Evolutionary conservation across 2,888 invertebrate genomes (phyloP), one percentile per base, ranked within the genome.

Genomic region (Drosophila lutescens): DNA sequence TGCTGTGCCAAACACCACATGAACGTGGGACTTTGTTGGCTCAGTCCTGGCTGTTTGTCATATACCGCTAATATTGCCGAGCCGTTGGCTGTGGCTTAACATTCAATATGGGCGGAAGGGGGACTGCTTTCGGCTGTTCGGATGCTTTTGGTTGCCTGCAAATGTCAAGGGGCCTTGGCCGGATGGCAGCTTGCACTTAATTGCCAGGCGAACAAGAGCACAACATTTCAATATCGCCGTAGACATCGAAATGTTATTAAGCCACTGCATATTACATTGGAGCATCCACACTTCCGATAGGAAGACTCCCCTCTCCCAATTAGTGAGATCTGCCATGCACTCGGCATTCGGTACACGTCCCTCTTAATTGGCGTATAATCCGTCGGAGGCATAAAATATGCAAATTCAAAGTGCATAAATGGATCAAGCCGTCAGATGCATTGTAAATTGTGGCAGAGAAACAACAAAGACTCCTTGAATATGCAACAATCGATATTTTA

Each of bases 31-130:
- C 72, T 77, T 80, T 59, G 70, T 75, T 59, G 74, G 79, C 62
- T 79, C 66, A 50, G 68, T 74, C 72, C 60, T 20, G 44, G 69
- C 62, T 77, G 86, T 82, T 81, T 82, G 86, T 79, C 77, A 81
- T 81, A 79, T 72, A 85, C 87, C 88, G 67, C 82, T 75, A 79
- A 82, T 82, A 82, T 74, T 77, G 60, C 58, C 78, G 66, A 74
- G 77, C 71, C 67, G 68, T 54, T 71, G 68, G 66, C 66, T 76
- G 76, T 46, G 78, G 75, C 83, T 77, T 60, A 67, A 75, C 69
- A 75, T 72, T 72, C 34, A 46, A 43, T 30, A 50, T 55, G 38
- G 26, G 53, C 40, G 46, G 49, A 12, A 12, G 5, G 20, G 40
- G 41, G 13, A 12, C 10, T 51, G 17, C 44, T 38, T 13, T 38